Conservation (phyloP, 2,797 vertebrate genomes). For the Acrocephalus scirpaceus region DNA sequence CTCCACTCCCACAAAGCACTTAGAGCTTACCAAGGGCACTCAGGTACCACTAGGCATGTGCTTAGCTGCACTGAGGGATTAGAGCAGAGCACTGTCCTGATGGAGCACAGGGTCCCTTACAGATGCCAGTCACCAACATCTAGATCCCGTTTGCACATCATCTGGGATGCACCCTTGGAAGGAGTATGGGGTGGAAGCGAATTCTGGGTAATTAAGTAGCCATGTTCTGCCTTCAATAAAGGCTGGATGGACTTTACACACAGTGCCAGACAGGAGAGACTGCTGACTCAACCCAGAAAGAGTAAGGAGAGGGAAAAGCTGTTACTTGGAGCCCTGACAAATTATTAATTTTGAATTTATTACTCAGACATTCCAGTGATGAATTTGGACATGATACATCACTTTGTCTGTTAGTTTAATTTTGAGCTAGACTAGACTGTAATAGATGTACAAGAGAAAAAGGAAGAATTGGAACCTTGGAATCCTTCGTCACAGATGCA, state of each 20-base stretch:
- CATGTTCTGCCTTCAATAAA: background rate
- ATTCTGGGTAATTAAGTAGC: background rate
- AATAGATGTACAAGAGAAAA: background rate
- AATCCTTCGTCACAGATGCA: slow-evolving; percentile 97
- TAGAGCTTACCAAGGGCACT: background rate
- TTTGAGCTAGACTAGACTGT: background rate
- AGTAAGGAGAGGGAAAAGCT: background rate
- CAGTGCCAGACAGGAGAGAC: background rate
- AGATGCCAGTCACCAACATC: background rate
- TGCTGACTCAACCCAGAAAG: background rate
- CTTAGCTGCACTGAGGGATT: background rate
- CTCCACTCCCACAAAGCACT: slow-evolving; percentile 3
- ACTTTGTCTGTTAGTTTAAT: background rate
- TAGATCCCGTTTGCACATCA: background rate
- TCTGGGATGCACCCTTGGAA: background rate
- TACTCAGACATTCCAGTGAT: background rate
- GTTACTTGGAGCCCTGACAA: background rate
- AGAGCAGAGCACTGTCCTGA: background rate
- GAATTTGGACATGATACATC: background rate
- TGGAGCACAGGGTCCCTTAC: background rate
- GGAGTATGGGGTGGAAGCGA: background rate
- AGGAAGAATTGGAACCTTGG: slow-evolving; percentile 80
- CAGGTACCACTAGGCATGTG: background rate
- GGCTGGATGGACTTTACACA: background rate
- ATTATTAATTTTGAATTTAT: background rate